Base-by-base conservation (phyloP, 2,113 vertebrate genomes). In the Bambusicola thoracicus region DNA sequence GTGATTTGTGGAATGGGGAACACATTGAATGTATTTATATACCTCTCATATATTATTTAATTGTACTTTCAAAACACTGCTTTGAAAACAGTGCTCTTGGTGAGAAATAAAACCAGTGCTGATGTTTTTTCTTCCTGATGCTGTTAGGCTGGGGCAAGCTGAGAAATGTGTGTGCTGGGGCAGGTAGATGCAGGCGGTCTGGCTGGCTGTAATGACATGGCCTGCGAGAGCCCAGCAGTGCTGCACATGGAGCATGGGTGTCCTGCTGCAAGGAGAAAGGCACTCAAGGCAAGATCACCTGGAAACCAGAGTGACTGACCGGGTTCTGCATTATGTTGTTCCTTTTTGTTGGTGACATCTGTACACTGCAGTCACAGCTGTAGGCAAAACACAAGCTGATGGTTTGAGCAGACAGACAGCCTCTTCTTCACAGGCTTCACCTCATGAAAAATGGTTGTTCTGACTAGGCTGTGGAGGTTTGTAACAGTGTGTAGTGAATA, bases 381-480 rank as follows among this genome's bases (percentile, higher is more conserved):
- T 8, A 66, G 74, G 81, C 78, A 76, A 70, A 84, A 8, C 58
- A 62, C 61, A 48, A 4, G 38, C 8, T 4, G 21, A 0, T 12
- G n/a, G 36, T 49, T 6, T 41, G 81, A 41, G 6, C 88, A 66
- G 75, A 44, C 6, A 51, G 41, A 63, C 65, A 36, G 53, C 29
- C 46, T n/a, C 86, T 67, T 63, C 41, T 48, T 58, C 22, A 13
- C 7, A 32, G 48, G 10, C 17, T 18, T 25, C 30, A 36, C 51
- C 62, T 75, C 85, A 58, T 91, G 90, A 53, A 77, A 93, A 94
- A 90, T 5, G 2, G 59, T 91, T 22, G 0, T 69, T 89, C 72
- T 81, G 85, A 59, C 38, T 61, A 43, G n/a, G 38, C 55, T 86
- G 87, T 38, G 70, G 40, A 84, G 59, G 61, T 88, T 88, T 91